These are phyloP conservation scores for Bombus superbus DNA, from an alignment of 1,140 invertebrate genomes.

Conservation along the genomic window DNA sequence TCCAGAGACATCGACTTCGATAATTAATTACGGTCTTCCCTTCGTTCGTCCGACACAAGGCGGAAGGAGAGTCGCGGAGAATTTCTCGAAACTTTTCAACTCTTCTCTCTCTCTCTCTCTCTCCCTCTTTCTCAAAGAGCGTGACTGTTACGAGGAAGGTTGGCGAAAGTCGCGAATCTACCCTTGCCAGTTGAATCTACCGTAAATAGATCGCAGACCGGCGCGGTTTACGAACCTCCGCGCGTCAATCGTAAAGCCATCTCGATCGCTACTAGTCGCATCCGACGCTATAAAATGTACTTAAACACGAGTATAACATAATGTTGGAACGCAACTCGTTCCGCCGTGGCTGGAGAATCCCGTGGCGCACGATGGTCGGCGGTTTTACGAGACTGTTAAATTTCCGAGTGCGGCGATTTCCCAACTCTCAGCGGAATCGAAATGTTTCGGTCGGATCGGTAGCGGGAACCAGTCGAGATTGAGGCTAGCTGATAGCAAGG, in stretches of 20 bases:
- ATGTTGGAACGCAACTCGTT: background rate
- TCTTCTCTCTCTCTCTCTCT: background rate
- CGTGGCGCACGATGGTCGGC: background rate
- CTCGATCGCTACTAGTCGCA: background rate
- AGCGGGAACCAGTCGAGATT: slow-evolving; percentile 22
- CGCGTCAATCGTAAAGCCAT: background rate
- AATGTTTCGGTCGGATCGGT: slow-evolving; percentile 30
- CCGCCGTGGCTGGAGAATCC: background rate
- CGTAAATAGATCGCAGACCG: slow-evolving; percentile 3
- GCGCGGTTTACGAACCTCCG: slow-evolving; percentile 15
- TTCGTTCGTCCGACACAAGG: too few relatives aligned
- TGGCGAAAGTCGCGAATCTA: background rate
- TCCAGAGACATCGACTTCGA: background rate
- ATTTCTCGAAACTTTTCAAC: background rate
- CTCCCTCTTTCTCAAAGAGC: background rate
- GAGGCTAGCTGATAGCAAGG: slow-evolving; percentile 22
- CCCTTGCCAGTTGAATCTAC: background rate
- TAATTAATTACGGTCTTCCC: background rate
- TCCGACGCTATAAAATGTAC: slow-evolving; percentile 15
- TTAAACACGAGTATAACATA: slow-evolving; percentile 35
- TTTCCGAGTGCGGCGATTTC: slow-evolving; percentile 30
- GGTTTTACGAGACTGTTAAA: slow-evolving; percentile 45
- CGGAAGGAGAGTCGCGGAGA: background rate
- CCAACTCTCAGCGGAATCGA: slow-evolving; percentile 14
- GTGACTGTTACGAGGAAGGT: slow-evolving; percentile 4